phyloP scores from a whole-genome alignment of 2,113 vertebrate genomes.

The Sula dactylatra region DNA sequence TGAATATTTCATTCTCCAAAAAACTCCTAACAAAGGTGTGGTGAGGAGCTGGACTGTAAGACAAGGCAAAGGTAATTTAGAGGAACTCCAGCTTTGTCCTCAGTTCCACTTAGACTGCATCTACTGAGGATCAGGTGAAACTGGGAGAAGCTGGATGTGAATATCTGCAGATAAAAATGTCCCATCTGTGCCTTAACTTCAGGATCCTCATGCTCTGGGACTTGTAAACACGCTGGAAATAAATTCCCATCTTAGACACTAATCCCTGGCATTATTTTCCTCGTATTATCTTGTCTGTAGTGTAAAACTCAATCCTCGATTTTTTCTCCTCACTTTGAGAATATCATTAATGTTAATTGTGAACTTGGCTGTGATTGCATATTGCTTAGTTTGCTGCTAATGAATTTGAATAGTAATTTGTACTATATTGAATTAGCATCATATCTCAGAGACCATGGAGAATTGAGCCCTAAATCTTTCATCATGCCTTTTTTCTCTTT shows the following conservation, averaged over 20 bases:
- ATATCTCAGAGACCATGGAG: conserved; percentile 35
- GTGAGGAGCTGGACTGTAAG: not conserved
- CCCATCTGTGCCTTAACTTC: not conserved
- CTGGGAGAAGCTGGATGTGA: not conserved
- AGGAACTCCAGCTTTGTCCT: not conserved
- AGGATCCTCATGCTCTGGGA: not conserved
- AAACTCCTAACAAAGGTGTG: not conserved
- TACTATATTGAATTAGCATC: conserved; percentile 55
- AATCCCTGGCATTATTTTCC: conserved; percentile 26
- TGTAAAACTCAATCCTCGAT: not conserved
- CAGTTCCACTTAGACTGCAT: not conserved
- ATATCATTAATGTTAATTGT: conserved; percentile 61
- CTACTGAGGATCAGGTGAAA: not conserved
- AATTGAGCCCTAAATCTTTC: conserved; percentile 37
- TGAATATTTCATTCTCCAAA: not conserved
- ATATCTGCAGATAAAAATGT: not conserved
- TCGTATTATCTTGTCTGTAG: conserved; percentile 1
- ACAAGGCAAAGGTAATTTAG: not conserved
- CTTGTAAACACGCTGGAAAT: not conserved
- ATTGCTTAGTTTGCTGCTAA: conserved; percentile 51
- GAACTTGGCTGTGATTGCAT: conserved; percentile 52
- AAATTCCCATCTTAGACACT: not conserved
- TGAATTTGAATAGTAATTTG: conserved; percentile 61
- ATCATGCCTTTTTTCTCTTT: not conserved
- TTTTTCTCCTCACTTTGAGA: conserved; percentile 19